Conservation (phyloP, 2,888 invertebrate species). For the Drosophila dives region DNA sequence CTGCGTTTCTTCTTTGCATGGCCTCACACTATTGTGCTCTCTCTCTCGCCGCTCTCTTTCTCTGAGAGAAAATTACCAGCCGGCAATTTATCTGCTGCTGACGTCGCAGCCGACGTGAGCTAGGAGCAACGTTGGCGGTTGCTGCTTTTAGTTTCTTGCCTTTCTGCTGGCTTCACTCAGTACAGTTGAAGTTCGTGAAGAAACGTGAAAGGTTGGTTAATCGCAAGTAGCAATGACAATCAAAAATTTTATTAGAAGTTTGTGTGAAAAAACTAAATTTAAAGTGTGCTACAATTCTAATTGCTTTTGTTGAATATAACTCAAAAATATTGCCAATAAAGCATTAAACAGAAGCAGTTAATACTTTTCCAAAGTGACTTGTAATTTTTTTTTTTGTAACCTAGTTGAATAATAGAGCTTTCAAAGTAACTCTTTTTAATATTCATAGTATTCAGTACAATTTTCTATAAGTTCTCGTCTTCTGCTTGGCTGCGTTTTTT, state of each 20-base stretch:
- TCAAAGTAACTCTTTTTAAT: background rate
- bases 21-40: constrained; percentile 24
- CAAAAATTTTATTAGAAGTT: constrained; percentile 7
- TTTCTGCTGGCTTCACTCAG: constrained; percentile 56
- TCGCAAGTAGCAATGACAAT: constrained; percentile 27
- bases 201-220: constrained; percentile 70
- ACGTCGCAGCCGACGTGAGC: constrained; percentile 41
- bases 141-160: constrained; percentile 45
- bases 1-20: constrained; percentile 53
- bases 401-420: background rate
- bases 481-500: constrained; percentile 29
- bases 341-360: background rate
- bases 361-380: background rate
- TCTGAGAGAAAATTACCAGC: constrained; percentile 28
- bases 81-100: constrained; percentile 63
- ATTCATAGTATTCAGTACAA: constrained; percentile 9
- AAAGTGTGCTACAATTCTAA: constrained; percentile 26
- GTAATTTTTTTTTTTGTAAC: background rate
- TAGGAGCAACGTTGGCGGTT: constrained; percentile 31
- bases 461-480: constrained; percentile 34
- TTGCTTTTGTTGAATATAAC: background rate
- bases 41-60: constrained; percentile 19
- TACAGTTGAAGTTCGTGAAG: constrained; percentile 68
- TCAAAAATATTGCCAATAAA: background rate
- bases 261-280: constrained; percentile 24